Conservation (phyloP, 1,140 invertebrate genomes). For the Drosophila sproati region DNA sequence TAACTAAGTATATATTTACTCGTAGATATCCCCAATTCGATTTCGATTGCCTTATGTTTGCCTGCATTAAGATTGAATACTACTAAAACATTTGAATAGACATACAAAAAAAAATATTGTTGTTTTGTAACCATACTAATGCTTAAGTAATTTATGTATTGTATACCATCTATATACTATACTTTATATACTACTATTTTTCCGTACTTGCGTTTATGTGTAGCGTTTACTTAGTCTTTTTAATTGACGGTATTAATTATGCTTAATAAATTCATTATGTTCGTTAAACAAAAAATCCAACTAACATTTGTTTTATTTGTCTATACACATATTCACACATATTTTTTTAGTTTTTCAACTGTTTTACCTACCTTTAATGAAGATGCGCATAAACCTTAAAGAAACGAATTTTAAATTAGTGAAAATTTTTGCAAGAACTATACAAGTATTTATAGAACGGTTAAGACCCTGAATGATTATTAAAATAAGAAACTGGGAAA, state of each 20-base stretch:
- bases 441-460: conserved; percentile 58
- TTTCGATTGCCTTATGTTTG: conserved; percentile 65
- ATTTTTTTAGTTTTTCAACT: conserved; percentile 4
- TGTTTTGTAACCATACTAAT: conserved; percentile 56
- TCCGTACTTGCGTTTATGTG: conserved; percentile 58
- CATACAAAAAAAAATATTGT: conserved; percentile 7
- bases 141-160: conserved; percentile 71
- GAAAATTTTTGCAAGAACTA: conserved; percentile 76
- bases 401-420: conserved; percentile 84
- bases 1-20: neutral
- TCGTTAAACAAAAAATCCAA: conserved; percentile 71
- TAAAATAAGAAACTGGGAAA: conserved; percentile 18
- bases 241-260: conserved; percentile 82
- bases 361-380: conserved; percentile 6
- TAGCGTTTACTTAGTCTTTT: conserved; percentile 76
- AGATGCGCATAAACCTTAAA: conserved; percentile 69
- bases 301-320: conserved; percentile 59
- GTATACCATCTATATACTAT: conserved; percentile 36
- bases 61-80: conserved; percentile 39
- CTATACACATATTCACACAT: neutral
- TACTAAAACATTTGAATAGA: conserved; percentile 4
- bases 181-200: conserved; percentile 18
- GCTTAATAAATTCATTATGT: conserved; percentile 80
- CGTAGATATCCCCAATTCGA: conserved; percentile 9
- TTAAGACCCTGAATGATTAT: conserved; percentile 28